Evolutionary conservation across 37 sponge, comb jelly and placozoan species (phyloP).

Genomic region (Lycopodina hypogea): DNA sequence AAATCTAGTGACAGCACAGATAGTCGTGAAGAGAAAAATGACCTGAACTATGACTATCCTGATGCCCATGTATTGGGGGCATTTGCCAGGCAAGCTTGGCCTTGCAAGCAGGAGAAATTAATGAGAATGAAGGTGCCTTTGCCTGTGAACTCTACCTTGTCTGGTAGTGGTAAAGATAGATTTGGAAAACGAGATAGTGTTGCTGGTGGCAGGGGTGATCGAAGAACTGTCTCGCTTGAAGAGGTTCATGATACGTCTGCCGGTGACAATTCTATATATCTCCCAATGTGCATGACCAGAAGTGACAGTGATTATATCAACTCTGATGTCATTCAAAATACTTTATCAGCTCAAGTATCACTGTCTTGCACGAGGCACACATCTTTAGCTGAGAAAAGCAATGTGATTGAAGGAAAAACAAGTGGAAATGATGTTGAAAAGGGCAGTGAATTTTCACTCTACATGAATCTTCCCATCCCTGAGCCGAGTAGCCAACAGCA

Average conservation of each 20-base stretch:
- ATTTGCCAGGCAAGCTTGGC: background rate
- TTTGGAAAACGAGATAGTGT: too few species aligned
- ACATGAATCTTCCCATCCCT: constrained; percentile 18
- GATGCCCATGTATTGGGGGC: background rate
- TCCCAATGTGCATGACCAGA: constrained; percentile 5
- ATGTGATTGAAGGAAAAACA: background rate
- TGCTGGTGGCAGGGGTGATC: too few species aligned
- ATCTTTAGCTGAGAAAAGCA: background rate
- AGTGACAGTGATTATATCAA: constrained; percentile 45
- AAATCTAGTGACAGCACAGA: too few species aligned
- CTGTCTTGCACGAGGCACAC: background rate
- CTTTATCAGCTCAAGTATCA: background rate
- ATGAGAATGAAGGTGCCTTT: background rate
- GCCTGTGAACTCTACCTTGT: background rate
- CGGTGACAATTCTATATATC: constrained; percentile 3
- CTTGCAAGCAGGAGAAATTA: background rate
- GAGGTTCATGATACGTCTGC: background rate
- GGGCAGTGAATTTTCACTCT: background rate
- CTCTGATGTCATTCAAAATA: background rate
- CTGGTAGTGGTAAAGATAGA: background rate
- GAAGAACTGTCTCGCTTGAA: background rate
- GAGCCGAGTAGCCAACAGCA: background rate
- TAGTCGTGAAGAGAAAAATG: background rate
- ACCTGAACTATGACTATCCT: constrained; percentile 39
- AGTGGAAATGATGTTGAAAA: background rate